Conservation (phyloP, 2,113 vertebrate species). For the Clarias batrachus region DNA sequence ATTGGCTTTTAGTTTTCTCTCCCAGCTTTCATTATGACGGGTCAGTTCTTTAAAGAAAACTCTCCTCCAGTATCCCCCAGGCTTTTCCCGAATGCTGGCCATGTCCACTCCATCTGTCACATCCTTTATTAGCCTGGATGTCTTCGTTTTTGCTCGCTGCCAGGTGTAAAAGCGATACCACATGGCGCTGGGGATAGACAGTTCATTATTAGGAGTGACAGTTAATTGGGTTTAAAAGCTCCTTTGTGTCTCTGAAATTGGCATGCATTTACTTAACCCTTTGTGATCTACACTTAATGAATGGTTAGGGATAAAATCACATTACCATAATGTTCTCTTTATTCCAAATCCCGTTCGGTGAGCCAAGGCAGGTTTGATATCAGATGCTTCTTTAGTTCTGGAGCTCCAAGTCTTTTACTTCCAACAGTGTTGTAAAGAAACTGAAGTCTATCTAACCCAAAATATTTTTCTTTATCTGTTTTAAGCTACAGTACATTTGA, state of each 20-base stretch:
- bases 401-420: not conserved
- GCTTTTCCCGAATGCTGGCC: conserved; percentile 57
- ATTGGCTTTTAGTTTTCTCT: conserved; percentile 66
- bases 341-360: not conserved
- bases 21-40: conserved; percentile 63
- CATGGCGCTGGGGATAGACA: conserved; percentile 68
- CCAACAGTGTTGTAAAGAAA: not conserved
- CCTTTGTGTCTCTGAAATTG: conserved; percentile 5
- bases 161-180: conserved; percentile 78
- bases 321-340: conserved; percentile 1
- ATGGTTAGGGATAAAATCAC: not conserved
- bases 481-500: not conserved
- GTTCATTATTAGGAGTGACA: conserved; percentile 16
- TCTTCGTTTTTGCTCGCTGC: conserved; percentile 59
- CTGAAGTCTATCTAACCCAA: not conserved
- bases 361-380: not conserved
- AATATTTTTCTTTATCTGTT: not conserved
- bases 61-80: conserved; percentile 81
- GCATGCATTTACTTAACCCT: not conserved
- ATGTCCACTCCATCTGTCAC: conserved; percentile 48
- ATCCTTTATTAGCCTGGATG: conserved; percentile 49
- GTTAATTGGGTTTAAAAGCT: conserved; percentile 4
- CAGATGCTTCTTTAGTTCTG: not conserved
- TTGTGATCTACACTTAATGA: not conserved
- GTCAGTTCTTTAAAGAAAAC: conserved; percentile 73